These are phyloP conservation scores for Chorisops tibialis DNA, from an alignment of 2,888 invertebrate genomes.

Conservation along the genomic window DNA sequence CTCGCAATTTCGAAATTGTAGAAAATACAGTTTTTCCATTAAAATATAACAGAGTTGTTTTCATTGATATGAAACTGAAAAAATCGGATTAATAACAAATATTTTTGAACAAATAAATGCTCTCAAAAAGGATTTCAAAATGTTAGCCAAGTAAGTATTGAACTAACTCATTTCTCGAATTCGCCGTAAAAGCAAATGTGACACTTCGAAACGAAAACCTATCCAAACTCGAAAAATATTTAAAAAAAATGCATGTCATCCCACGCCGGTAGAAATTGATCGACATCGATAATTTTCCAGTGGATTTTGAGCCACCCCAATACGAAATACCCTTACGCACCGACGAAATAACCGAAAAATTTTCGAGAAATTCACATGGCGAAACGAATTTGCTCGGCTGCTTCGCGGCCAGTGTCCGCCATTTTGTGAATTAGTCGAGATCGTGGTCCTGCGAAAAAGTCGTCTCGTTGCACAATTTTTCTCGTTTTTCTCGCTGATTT, in stretches of 20 bases:
- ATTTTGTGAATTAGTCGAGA: conserved; percentile 49
- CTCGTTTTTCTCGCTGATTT: conserved; percentile 42
- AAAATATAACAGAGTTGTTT: no score
- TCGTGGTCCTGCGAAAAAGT: conserved; percentile 52
- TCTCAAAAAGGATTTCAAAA: no score
- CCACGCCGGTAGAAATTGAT: no score
- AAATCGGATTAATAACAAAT: no score
- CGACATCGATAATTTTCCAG: no score
- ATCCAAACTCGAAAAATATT: neutral
- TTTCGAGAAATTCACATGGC: neutral
- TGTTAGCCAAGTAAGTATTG: no score
- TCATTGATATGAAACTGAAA: no score
- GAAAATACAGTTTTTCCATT: no score
- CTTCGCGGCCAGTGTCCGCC: conserved; percentile 40
- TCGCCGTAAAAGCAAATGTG: conserved; percentile 1
- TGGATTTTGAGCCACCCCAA: no score
- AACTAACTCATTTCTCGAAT: neutral
- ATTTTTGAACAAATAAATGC: no score
- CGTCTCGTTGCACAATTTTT: conserved; percentile 46
- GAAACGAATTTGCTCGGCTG: conserved; percentile 23
- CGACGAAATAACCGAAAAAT: neutral
- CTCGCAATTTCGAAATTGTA: no score
- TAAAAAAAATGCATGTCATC: conserved; percentile 15
- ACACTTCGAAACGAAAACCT: conserved; percentile 3
- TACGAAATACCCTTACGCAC: no score